phyloP scores from a whole-genome alignment of 2,113 vertebrate species.

The Peromyscus polionotus region DNA sequence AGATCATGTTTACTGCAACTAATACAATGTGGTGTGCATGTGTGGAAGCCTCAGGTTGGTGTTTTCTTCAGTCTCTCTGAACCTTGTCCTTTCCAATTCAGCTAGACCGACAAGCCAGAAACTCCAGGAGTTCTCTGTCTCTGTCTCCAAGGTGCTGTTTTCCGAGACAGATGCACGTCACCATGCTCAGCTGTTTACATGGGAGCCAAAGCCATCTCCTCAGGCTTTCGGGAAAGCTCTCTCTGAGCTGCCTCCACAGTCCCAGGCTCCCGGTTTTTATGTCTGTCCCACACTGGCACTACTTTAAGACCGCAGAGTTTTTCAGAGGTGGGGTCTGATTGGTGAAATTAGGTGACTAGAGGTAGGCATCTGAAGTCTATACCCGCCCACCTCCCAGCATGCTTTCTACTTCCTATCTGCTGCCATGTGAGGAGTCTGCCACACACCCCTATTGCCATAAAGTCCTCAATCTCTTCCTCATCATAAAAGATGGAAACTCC shows the following conservation, averaged over 20 bases:
- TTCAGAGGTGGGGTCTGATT: background rate
- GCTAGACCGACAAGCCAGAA: background rate
- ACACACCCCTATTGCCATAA: background rate
- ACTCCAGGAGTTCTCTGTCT: background rate
- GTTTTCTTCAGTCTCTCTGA: background rate
- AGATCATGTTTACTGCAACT: background rate
- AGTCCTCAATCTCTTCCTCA: background rate
- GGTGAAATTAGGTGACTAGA: background rate
- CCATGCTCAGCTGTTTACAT: background rate
- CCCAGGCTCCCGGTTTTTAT: background rate
- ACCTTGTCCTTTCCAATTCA: background rate
- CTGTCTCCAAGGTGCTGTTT: background rate
- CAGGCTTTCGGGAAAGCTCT: background rate
- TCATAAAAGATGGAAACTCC: background rate
- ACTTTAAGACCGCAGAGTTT: background rate
- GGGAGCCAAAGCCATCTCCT: background rate
- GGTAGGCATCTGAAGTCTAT: background rate
- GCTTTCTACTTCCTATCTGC: background rate
- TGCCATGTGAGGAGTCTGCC: background rate
- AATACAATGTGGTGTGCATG: background rate
- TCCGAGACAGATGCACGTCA: background rate
- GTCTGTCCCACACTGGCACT: background rate
- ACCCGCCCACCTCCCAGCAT: background rate
- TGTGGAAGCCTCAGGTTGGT: background rate
- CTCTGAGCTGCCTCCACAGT: background rate